phyloP scores from a whole-genome alignment of 2,888 invertebrate genomes.

The Hipparchia semele region DNA sequence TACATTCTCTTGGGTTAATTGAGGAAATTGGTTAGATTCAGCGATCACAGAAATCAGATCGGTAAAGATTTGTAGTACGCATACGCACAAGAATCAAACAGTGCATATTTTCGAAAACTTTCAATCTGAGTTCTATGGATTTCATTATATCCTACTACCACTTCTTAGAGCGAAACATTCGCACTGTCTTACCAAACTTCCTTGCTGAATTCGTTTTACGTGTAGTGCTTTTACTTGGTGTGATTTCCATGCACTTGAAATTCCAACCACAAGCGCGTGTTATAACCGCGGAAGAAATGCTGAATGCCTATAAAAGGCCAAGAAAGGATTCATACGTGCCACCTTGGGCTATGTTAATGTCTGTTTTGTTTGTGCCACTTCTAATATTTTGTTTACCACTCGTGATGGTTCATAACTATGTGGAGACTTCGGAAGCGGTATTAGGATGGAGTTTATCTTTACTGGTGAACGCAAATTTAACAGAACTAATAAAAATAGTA shows the following conservation, averaged over 20 bases:
- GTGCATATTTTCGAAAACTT: not conserved
- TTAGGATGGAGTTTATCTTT: conserved; percentile 84
- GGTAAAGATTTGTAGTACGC: no score
- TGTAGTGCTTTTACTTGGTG: conserved; percentile 48
- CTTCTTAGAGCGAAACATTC: conserved; percentile 9
- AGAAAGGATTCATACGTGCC: conserved; percentile 86
- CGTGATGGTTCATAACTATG: conserved; percentile 45
- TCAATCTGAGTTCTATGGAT: conserved; percentile 22
- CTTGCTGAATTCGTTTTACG: conserved; percentile 51
- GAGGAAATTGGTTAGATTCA: no score
- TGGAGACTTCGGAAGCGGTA: conserved; percentile 54
- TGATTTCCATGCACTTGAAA: conserved; percentile 78
- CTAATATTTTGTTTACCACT: conserved; percentile 74
- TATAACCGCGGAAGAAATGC: conserved; percentile 89
- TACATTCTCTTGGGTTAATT: no score
- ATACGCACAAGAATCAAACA: no score
- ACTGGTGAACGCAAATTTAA: conserved; percentile 85
- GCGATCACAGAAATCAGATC: no score
- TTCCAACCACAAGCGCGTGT: conserved; percentile 86
- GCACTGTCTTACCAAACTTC: conserved; percentile 26
- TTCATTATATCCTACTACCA: conserved; percentile 10
- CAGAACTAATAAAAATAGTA: conserved; percentile 83
- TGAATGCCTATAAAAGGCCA: conserved; percentile 88
- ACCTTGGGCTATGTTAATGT: conserved; percentile 82
- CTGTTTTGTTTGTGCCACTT: conserved; percentile 84